These are phyloP conservation scores for Anthoscopus minutus DNA, from an alignment of 2,113 vertebrate species.

Conservation along the genomic window DNA sequence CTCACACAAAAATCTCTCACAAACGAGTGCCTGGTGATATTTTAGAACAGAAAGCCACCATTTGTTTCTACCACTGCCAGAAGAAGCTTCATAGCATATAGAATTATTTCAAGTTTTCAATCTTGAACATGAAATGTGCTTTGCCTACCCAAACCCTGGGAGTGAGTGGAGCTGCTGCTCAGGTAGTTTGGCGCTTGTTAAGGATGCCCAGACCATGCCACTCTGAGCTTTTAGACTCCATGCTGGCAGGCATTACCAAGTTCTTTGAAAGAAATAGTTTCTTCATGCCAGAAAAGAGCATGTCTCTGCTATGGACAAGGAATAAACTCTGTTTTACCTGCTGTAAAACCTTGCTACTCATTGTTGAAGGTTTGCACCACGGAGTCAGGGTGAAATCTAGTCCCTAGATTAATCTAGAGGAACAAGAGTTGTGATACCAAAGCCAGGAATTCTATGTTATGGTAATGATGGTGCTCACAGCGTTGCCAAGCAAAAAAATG, in stretches of 20 bases:
- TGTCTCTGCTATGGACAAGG: neutral
- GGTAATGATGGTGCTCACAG: neutral
- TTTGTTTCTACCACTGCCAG: neutral
- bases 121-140: neutral
- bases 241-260: neutral
- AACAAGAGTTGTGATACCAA: neutral
- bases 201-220: neutral
- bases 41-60: neutral
- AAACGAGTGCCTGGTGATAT: neutral
- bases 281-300: neutral
- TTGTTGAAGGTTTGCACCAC: neutral
- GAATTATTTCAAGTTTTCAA: neutral
- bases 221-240: neutral
- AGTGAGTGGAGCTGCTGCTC: neutral
- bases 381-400: neutral
- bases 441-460: neutral
- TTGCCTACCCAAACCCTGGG: neutral
- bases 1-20: neutral
- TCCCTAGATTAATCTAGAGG: neutral
- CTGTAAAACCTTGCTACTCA: fast-evolving
- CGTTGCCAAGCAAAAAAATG: neutral
- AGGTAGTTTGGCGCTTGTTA: neutral
- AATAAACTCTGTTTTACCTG: neutral
- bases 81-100: neutral
- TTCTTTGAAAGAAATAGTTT: neutral